phyloP scores from a whole-genome alignment of 2,797 vertebrate genomes.

The Centroberyx gerrardi region DNA sequence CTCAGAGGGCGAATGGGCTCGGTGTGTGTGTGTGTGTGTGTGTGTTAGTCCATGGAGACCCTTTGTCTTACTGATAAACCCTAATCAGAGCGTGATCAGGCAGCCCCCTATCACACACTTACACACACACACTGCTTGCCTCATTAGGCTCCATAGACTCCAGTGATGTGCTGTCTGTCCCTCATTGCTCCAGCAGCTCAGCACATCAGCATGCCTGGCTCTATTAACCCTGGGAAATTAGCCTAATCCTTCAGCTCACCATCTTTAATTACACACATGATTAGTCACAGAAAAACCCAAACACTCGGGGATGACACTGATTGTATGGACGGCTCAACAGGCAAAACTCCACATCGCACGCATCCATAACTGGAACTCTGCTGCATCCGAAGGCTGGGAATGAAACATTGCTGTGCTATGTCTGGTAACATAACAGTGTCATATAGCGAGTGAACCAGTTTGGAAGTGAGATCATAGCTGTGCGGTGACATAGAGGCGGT shows the following conservation, averaged over 20 bases:
- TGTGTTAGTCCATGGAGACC: conserved; percentile 17
- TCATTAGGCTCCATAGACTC: conserved; percentile 48
- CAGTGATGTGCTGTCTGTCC: conserved; percentile 45
- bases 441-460: neutral
- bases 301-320: conserved; percentile 51
- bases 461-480: conserved; percentile 19
- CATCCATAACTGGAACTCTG: conserved; percentile 20
- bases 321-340: conserved; percentile 10
- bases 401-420: conserved; percentile 40
- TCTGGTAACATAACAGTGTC: conserved; percentile 4
- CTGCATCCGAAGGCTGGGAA: conserved; percentile 3
- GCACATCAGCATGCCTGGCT: conserved; percentile 59
- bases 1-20: conserved; percentile 3
- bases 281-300: conserved; percentile 52
- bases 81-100: conserved; percentile 55
- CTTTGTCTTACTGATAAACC: conserved; percentile 53
- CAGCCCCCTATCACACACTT: neutral
- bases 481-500: neutral
- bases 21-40: conserved; percentile 2
- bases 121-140: conserved; percentile 9
- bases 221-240: conserved; percentile 70
- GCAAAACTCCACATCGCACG: conserved; percentile 16
- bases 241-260: conserved; percentile 60
- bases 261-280: conserved; percentile 74
- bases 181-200: conserved; percentile 59